Percentiles rank a stretch among this genome's conserved stretches.
These are phyloP conservation scores for Ptilodon capucinus DNA, from an alignment of 2,888 invertebrate species.

Conservation along the genomic window DNA sequence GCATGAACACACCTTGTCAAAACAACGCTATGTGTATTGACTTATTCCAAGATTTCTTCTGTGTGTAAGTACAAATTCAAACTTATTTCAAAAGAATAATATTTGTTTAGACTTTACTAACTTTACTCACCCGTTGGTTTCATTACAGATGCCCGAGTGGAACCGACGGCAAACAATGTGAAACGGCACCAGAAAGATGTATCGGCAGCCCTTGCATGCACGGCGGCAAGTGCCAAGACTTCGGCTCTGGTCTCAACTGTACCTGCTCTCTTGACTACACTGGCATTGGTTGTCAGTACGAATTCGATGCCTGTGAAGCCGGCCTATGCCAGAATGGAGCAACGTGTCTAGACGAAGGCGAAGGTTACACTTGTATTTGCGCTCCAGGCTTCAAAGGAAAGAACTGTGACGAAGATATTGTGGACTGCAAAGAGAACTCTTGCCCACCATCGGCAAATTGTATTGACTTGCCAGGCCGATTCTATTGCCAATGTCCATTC, in stretches of 20 bases:
- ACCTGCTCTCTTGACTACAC: slow-evolving; percentile 93
- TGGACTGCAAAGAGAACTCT: slow-evolving; percentile 96
- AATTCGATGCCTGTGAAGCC: slow-evolving; percentile 95
- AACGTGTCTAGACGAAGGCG: slow-evolving; percentile 93
- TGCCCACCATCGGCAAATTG: slow-evolving; percentile 97
- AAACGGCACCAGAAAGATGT: slow-evolving; percentile 97
- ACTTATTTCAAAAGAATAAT: slow-evolving; percentile 1
- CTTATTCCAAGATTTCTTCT: slow-evolving; percentile 95
- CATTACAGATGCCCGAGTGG: slow-evolving; percentile 92
- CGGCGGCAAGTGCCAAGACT: slow-evolving; percentile 97
- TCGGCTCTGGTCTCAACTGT: slow-evolving; percentile 96
- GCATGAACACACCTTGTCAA: slow-evolving; percentile 93
- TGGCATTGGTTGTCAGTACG: slow-evolving; percentile 96
- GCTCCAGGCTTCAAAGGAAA: slow-evolving; percentile 90
- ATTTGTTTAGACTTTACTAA: neutral
- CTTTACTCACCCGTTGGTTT: neutral
- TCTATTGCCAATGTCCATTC: slow-evolving; percentile 98
- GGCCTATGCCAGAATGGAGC: slow-evolving; percentile 97
- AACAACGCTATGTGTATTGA: slow-evolving; percentile 96
- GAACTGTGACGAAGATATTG: slow-evolving; percentile 95
- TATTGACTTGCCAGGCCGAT: slow-evolving; percentile 93
- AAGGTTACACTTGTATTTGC: slow-evolving; percentile 93
- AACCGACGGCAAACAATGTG: slow-evolving; percentile 98
- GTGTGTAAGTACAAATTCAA: slow-evolving; percentile 86
- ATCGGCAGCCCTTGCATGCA: slow-evolving; percentile 98